phyloP scores from a whole-genome alignment of 2,888 invertebrate genomes.

The Dicranocentrus wangi region DNA sequence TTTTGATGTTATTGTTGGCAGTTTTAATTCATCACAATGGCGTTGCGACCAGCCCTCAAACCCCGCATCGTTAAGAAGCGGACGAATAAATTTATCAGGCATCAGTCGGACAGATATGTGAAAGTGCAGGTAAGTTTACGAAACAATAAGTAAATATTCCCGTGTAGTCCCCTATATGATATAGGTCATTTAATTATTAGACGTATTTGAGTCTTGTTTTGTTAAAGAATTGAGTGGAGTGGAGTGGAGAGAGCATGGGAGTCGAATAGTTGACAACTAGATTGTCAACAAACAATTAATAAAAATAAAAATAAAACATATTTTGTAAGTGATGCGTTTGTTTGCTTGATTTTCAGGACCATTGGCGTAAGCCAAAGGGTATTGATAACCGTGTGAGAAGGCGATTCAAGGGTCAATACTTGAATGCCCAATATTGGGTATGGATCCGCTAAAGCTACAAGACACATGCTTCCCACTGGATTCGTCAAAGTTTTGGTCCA shows the following conservation, averaged over 20 bases:
- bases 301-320: no score
- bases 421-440: slow-evolving; percentile 99
- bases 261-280: no score
- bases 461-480: slow-evolving; percentile 97
- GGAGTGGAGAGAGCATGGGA: no score
- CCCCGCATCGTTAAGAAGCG: slow-evolving; percentile 96
- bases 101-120: slow-evolving; percentile 98
- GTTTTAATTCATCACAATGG: slow-evolving; percentile 77
- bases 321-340: no score
- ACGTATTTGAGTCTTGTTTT: background rate
- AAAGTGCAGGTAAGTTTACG: slow-evolving; percentile 94
- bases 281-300: background rate
- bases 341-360: slow-evolving; percentile 81
- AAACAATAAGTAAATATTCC: no score
- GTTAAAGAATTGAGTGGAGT: background rate
- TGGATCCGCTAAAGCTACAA: slow-evolving; percentile 94
- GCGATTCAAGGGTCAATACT: slow-evolving; percentile 98
- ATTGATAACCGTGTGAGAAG: slow-evolving; percentile 99
- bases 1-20: background rate
- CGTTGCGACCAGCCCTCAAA: slow-evolving; percentile 87
- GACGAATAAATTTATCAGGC: slow-evolving; percentile 97
- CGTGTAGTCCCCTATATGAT: no score
- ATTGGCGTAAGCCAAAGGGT: slow-evolving; percentile 99
- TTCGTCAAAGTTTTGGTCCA: slow-evolving; percentile 96
- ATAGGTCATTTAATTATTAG: no score